Evolutionary conservation across 2,797 vertebrate species (phyloP).

Genomic region (Anguilla marmorata): DNA sequence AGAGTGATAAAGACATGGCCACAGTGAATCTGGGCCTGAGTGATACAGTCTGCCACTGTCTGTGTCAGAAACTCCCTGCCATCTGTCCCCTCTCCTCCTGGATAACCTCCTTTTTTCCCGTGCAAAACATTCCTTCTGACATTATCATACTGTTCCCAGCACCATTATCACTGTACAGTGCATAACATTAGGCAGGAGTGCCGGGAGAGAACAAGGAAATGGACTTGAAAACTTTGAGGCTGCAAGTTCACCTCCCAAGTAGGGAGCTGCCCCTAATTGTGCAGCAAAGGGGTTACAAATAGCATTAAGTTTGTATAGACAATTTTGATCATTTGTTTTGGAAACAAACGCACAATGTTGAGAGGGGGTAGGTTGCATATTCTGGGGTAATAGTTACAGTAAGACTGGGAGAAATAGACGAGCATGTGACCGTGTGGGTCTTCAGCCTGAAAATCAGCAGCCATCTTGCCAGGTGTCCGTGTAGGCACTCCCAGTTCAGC

Average conservation of each 20-base stretch:
- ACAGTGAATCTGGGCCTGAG: background rate
- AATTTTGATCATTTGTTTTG: too few relatives aligned
- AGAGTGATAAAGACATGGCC: background rate
- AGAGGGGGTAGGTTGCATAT: background rate
- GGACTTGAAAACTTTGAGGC: background rate
- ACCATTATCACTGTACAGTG: background rate
- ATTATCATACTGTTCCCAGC: background rate
- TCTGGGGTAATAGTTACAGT: background rate
- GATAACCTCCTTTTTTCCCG: background rate
- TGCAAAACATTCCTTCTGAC: background rate
- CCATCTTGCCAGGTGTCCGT: too few relatives aligned
- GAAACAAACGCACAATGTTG: background rate
- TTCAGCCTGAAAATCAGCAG: background rate
- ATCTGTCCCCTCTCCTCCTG: constrained; percentile 25
- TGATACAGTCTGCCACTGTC: background rate
- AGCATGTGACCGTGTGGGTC: background rate
- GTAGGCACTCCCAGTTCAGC: too few relatives aligned
- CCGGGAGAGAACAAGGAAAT: background rate
- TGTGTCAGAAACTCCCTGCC: background rate
- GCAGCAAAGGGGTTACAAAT: too few relatives aligned
- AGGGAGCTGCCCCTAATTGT: background rate
- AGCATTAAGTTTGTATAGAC: too few relatives aligned
- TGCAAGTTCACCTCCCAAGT: background rate
- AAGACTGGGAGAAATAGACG: background rate
- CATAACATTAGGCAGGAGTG: background rate